Evolutionary conservation across 2,797 vertebrate species (phyloP).

Genomic region (Pantherophis alleghaniensis): DNA sequence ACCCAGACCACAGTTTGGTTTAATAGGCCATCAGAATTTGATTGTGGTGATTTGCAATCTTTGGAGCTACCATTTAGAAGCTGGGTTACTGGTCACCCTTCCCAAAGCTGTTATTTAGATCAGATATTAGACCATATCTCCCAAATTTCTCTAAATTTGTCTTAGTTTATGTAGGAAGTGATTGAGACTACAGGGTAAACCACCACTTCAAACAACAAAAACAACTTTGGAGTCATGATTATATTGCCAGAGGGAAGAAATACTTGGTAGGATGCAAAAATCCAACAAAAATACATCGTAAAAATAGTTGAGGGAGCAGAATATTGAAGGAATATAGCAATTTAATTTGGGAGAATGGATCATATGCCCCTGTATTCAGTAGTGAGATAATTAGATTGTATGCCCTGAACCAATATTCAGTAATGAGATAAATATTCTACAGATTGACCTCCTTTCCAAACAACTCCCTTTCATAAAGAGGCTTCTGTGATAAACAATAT

Average conservation of each 20-base stretch:
- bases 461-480: background rate
- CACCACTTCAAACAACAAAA: background rate
- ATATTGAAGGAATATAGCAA: background rate
- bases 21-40: background rate
- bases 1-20: background rate
- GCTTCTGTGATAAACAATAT: background rate
- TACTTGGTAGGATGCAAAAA: background rate
- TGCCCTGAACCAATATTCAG: background rate
- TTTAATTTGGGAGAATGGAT: background rate
- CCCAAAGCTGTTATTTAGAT: background rate
- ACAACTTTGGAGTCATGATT: background rate
- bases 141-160: background rate
- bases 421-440: background rate
- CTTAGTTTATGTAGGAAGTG: background rate
- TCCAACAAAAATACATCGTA: background rate
- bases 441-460: background rate
- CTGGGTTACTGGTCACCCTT: background rate
- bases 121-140: background rate
- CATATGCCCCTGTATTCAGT: background rate
- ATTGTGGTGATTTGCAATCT: background rate
- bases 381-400: background rate
- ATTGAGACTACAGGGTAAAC: background rate
- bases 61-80: background rate
- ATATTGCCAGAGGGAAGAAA: background rate
- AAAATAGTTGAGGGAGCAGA: background rate